Base-by-base conservation (phyloP, 2,113 vertebrate genomes). In the Boleophthalmus pectinirostris region DNA sequence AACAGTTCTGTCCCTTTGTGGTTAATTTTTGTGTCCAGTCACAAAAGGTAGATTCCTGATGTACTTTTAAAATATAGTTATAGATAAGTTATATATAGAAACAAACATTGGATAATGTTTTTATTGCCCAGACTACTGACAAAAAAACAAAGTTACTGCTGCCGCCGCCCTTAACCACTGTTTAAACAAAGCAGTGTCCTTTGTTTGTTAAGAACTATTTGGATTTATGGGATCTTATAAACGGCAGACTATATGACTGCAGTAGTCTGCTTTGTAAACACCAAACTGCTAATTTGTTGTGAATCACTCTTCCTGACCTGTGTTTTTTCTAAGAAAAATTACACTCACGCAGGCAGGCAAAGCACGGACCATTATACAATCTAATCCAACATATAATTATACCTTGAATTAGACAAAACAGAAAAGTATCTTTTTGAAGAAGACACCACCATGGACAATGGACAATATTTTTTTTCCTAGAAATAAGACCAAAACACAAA, bases 291-390 rank as follows among this genome's bases (percentile, higher is more conserved):
- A 78, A 84, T 86, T 79, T 69, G 54, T 45, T 72, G 77, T 84
- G 84, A 87, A 80, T 87, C 77, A 81, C 78, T 84, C 49, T 15
- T 58, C 70, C 46, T 69, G 24, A 2, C 65, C 68, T 82, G 77
- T 51, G 66, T 68, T 64, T 69, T 64, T 53, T 1, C 11, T 38
- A 38, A 33, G 60, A 76, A 70, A 75, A 65, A 75, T 85, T 80
- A 75, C 33, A 63, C 35, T 72, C 16, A 75, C 1, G n/a, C 70
- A 75, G 83, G 76, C 46, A 77, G 83, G 12, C 25, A 61, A 61
- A 61, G 87, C 85, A 25, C 13, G 9, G 20, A 10, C 51, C 78
- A 86, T 71, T 79, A 75, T 83, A 75, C 82, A 82, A 68, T 64
- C 73, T 66, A 54, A 49, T 76, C 38, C 35, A 47, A 18, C 56